Base-by-base conservation (phyloP, 2,888 invertebrate species). In the Synanthedon vespiformis region DNA sequence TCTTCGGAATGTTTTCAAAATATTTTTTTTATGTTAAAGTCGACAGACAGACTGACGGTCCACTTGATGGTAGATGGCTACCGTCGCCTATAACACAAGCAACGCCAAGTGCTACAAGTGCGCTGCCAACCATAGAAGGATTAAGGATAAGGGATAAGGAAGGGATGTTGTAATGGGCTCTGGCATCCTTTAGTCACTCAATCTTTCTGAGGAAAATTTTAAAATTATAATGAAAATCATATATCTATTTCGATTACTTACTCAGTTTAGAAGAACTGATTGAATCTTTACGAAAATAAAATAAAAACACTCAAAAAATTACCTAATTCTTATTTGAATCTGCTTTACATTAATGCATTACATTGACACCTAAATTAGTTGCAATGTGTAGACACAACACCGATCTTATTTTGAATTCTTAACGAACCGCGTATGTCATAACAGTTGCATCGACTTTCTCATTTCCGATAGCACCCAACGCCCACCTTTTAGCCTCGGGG, bases 371-470 rank as follows among this genome's bases (percentile, higher is more conserved):
- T 56, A 64, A 61, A 65, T 63, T 61, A 61, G 60, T 62, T 74
- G 75, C 68, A 68, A 74, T 74, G 71, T 68, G 65, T 44, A 44
- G 44, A n/a, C n/a, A 6, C 77, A 22, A 22, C 22, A 22, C 22
- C 22, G 22, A 22, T 73, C 82, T 83, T 82, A 76, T 80, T 79
- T 77, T 75, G 70, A 72, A 77, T 71, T 74, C 70, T 74, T 77
- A 80, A 79, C 77, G 74, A 76, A 77, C 73, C 72, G 72, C 80
- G 83, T 80, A 77, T 82, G 81, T 80, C 82, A 83, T 84, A 85
- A 84, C 84, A 85, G 81, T 83, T 84, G 83, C 78, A 74, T 73
- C 75, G 74, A 74, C 77, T 81, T 84, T 81, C 80, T 76, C 77
- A 72, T 80, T 82, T 81, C 84, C 82, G 82, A 80, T 77, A 73